Conservation (phyloP, 2,888 invertebrate genomes). For the Celastrina argiolus region DNA sequence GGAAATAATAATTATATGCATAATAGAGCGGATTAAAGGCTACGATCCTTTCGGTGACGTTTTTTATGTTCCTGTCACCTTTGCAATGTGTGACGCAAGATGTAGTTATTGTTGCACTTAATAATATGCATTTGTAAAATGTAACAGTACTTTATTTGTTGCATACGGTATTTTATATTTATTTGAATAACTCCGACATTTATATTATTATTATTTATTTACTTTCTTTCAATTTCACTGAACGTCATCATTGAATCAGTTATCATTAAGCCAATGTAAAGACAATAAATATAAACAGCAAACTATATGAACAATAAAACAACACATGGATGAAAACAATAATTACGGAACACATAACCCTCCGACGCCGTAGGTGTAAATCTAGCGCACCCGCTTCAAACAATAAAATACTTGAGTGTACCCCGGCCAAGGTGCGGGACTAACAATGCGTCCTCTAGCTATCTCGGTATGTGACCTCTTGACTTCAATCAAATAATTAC, state of each 20-base stretch:
- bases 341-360: slow-evolving; percentile 51
- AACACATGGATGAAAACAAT: slow-evolving; percentile 4
- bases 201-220: background rate
- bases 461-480: slow-evolving; percentile 74
- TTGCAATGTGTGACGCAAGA: slow-evolving; percentile 54
- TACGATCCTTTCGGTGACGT: slow-evolving; percentile 59
- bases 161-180: background rate
- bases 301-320: background rate
- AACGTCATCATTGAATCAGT: background rate
- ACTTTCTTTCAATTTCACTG: too few relatives aligned
- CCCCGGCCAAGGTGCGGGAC: slow-evolving; percentile 46
- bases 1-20: slow-evolving; percentile 79
- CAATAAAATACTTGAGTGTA: slow-evolving; percentile 54
- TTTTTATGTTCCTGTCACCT: slow-evolving; percentile 69
- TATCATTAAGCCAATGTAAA: background rate
- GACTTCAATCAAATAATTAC: slow-evolving; percentile 78
- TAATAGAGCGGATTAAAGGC: slow-evolving; percentile 73
- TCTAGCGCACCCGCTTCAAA: slow-evolving; percentile 54
- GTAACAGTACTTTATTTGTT: slow-evolving; percentile 32
- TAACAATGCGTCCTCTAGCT: slow-evolving; percentile 56
- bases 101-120: slow-evolving; percentile 51
- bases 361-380: slow-evolving; percentile 65
- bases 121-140: slow-evolving; percentile 66
- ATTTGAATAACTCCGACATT: background rate
- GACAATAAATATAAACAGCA: background rate